Evolutionary conservation across 2,797 vertebrate genomes (phyloP).

Genomic region (Paedocypris micromegethes): DNA sequence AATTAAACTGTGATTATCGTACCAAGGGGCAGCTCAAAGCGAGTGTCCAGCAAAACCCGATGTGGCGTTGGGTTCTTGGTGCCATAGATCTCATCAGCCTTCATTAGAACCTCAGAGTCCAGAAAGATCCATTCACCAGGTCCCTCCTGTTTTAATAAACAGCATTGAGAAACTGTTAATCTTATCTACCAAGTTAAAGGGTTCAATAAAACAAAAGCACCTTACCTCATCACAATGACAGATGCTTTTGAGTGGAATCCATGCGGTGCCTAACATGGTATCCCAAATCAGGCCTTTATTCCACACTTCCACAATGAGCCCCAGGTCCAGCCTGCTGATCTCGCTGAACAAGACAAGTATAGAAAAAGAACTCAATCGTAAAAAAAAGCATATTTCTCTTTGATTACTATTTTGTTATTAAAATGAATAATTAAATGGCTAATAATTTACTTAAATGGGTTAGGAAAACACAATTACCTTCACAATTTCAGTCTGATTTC

Average conservation of each 20-base stretch:
- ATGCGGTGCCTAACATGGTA: constrained; percentile 91
- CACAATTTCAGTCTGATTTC: too few species aligned
- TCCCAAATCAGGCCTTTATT: constrained; percentile 99
- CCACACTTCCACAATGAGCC: constrained; percentile 96
- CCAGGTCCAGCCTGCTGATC: constrained; percentile 91
- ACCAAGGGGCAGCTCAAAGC: constrained; percentile 97
- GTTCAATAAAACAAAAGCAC: too few species aligned
- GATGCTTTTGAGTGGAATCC: constrained; percentile 87
- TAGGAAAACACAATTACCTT: too few species aligned
- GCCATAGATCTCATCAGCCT: constrained; percentile 92
- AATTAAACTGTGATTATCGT: constrained; percentile 46
- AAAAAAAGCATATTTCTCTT: background rate
- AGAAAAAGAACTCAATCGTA: background rate
- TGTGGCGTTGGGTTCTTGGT: constrained; percentile 92
- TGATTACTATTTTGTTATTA: background rate
- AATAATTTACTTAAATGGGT: too few species aligned
- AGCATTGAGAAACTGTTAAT: too few species aligned
- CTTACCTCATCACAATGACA: constrained; percentile 89
- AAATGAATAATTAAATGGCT: too few species aligned
- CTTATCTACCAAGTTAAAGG: background rate
- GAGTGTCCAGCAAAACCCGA: constrained; percentile 85
- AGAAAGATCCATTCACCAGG: constrained; percentile 87
- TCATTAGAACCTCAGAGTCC: constrained; percentile 92
- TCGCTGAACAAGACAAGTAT: constrained; percentile 68
- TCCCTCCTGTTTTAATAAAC: constrained; percentile 77